Evolutionary conservation across 2,888 invertebrate genomes (phyloP), one percentile per base, ranked within the genome.

Genomic region (Thumatha senex): DNA sequence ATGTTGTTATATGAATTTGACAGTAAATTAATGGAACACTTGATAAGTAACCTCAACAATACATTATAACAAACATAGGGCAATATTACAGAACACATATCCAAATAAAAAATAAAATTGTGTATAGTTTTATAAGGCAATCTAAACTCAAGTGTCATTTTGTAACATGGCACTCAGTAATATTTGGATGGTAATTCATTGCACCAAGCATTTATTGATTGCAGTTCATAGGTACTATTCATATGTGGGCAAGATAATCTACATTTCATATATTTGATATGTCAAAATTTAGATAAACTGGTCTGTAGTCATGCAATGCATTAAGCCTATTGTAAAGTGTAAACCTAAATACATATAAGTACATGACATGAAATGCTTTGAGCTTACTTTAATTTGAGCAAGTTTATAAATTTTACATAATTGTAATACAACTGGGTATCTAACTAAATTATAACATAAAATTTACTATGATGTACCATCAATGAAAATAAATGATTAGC

Each of bases 191-290:
- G 9, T 13, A 14, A 36, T 36, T 36, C 14, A 34, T 34, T 18
- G 12, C n/a, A 12, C 9, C 12, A 42, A 18, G n/a, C n/a, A 42
- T 30, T 30, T 12, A 2, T 13, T 10, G 10, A 36, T 36, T 8
- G 36, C 36, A 36, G 14, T 36, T 9, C 14, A 36, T 36, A 36
- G 36, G 36, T 8, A 36, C 9, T 10, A 36, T 14, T 4, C 13
- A 5, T 36, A 13, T 9, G 10, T 9, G 13, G 36, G 10, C 36
- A 42, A 31, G n/a, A 15, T 42, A 34, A 9, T 14, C 31, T n/a
- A n/a, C n/a, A n/a, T 40, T 36, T n/a, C 15, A 56, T 15, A 34
- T 15, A 24, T 29, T 40, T 67, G 64, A 64, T 64, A 63, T 64
- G 64, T 64, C 63, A 48, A 43, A 15, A 46, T 52, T 36, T 43